Base-by-base conservation (phyloP, 2,797 vertebrate genomes). In the Typhlichthys eigenmanni region DNA sequence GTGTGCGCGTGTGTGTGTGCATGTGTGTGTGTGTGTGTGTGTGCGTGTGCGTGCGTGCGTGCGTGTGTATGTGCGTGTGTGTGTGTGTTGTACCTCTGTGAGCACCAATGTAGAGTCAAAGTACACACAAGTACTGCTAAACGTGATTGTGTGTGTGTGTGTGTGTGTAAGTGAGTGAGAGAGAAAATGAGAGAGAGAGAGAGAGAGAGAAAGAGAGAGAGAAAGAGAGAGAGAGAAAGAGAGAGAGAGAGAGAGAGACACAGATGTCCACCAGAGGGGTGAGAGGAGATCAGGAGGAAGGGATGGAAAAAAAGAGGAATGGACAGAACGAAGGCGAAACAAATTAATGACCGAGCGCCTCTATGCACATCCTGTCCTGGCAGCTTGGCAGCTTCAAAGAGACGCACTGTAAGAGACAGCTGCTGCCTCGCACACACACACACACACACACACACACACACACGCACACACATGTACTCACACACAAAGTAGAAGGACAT, bases 31-130 rank as follows among this genome's bases (percentile, higher is more conserved):
- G 6, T 38, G 7, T 8, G 34, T 19, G 34, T 7, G 5, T 72
- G 76, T 84, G 76, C 82, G 73, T 19, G 34, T 7, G 5, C 71
- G 76, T 84, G 76, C 82, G 73, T 83, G 81, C 46, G 7, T 45
- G 57, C 11, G 50, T 24, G 45, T 58, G 45, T 52, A 7, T 54
- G 7, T 38, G 34, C 9, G 34, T 38, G 34, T 38, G 34, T 38
- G 34, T 38, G 34, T 38, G 24, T 24, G 24, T 24, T 24, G 24
- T 24, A 24, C 24, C 24, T 24, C 24, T 24, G 24, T 24, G 24
- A 24, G 24, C 24, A 24, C 24, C 24, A 24, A 24, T 24, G 24
- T 24, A 24, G 24, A 24, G 24, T 24, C 3, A 24, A 24, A 24
- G 24, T 24, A 24, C 24, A 24, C 24, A 24, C 24, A 24, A 24